A percentile compares a stretch with the other conserved stretches of the same genome.
phyloP scores from a whole-genome alignment of 2,797 vertebrate species.

The Poecilia wingei region DNA sequence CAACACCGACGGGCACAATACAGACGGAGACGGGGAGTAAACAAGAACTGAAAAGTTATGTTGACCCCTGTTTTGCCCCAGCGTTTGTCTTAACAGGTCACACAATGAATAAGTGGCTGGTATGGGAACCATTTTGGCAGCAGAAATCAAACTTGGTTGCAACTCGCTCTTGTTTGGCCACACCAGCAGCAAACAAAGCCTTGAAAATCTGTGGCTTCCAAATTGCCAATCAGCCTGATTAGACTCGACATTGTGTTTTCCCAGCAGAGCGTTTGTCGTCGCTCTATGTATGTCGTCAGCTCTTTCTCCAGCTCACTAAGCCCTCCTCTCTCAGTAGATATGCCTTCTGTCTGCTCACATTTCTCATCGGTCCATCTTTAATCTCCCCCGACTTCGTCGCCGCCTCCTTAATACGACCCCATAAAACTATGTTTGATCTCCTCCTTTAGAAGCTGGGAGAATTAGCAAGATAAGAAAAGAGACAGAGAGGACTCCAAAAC shows the following conservation, averaged over 20 bases:
- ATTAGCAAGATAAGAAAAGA: constrained; percentile 60
- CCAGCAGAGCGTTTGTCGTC: constrained; percentile 56
- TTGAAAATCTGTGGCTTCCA: constrained; percentile 66
- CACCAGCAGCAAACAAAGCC: constrained; percentile 58
- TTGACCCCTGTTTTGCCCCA: constrained; percentile 44
- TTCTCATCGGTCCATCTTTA: constrained; percentile 62
- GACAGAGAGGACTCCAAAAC: constrained; percentile 57
- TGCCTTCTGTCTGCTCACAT: constrained; percentile 57
- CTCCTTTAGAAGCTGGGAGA: constrained; percentile 50
- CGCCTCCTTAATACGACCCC: constrained; percentile 55
- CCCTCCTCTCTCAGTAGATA: constrained; percentile 55
- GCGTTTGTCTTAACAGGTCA: constrained; percentile 48
- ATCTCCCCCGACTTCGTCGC: constrained; percentile 57
- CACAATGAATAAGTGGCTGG: constrained; percentile 51
- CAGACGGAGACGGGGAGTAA: constrained; percentile 18
- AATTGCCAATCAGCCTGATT: constrained; percentile 77
- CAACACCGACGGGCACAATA: constrained; percentile 31
- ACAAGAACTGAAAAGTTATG: constrained; percentile 35
- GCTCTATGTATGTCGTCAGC: constrained; percentile 63
- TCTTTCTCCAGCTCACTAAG: constrained; percentile 60
- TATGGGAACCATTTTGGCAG: constrained; percentile 61
- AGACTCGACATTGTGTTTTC: constrained; percentile 70
- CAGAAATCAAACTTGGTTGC: constrained; percentile 49
- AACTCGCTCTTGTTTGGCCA: constrained; percentile 58
- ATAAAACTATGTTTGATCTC: constrained; percentile 61